These are phyloP conservation scores for Stigmatopora argus DNA, from an alignment of 2,113 vertebrate genomes.

Conservation along the genomic window DNA sequence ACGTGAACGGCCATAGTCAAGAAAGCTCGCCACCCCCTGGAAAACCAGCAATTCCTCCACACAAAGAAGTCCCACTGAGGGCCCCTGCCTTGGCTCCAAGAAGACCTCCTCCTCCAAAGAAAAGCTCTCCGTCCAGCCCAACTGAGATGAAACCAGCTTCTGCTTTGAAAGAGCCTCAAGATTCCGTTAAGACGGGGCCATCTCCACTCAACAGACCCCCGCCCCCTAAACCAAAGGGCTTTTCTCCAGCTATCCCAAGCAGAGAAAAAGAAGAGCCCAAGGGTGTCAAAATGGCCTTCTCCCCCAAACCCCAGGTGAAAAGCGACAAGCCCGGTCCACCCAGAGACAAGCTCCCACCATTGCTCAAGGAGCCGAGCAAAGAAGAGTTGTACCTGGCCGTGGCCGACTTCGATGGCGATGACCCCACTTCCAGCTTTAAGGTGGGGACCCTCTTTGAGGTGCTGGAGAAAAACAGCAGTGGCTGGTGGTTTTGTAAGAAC, in stretches of 20 bases:
- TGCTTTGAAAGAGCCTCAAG: constrained; percentile 62
- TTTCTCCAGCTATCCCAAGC: constrained; percentile 35
- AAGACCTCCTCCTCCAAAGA: constrained; percentile 92
- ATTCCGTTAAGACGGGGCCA: constrained; percentile 47
- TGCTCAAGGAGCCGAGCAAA: constrained; percentile 68
- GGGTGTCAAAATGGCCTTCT: constrained; percentile 69
- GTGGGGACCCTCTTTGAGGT: constrained; percentile 93
- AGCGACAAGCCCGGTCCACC: constrained; percentile 75
- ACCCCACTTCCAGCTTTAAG: constrained; percentile 87
- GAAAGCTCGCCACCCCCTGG: constrained; percentile 42
- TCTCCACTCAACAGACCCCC: constrained; percentile 75
- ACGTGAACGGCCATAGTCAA: constrained; percentile 69
- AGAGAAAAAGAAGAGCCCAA: constrained; percentile 77
- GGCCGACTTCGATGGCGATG: constrained; percentile 91
- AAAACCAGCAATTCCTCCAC: constrained; percentile 56
- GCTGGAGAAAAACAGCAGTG: constrained; percentile 84
- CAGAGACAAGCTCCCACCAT: constrained; percentile 64
- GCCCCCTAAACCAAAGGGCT: constrained; percentile 86
- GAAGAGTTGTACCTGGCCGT: constrained; percentile 89
- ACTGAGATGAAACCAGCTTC: constrained; percentile 63
- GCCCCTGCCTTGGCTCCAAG: constrained; percentile 77
- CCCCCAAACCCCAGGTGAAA: constrained; percentile 73
- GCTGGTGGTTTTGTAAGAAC: constrained; percentile 98
- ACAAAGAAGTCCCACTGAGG: constrained; percentile 74
- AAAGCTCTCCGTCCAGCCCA: constrained; percentile 61